Evolutionary conservation across 2,888 invertebrate species (phyloP), one percentile per base, ranked within the genome.

Genomic region (Trichogramma dendrolimi): DNA sequence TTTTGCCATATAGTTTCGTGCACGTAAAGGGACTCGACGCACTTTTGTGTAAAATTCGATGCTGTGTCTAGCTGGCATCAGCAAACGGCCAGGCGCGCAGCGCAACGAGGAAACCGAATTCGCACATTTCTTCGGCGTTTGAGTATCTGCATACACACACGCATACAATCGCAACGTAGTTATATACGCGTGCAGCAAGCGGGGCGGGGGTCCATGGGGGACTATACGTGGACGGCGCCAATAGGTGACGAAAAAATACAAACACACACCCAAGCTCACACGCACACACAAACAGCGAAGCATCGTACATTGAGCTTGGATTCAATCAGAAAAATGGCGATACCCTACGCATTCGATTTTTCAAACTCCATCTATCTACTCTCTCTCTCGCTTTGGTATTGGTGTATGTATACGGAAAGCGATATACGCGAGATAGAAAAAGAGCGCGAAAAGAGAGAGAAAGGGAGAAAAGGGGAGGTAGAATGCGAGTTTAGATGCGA

Each of bases 261-360:
- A 27, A 27, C 27, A 27, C 27, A 27, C 27, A 46, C 46, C 8
- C 46, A 3, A 2, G 46, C 46, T 46, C 58, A 60, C 55, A 50
- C 50, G n/a, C 42, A 48, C n/a, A 48, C 5, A 48, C n/a, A 1
- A 14, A n/a, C 6, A 48, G 48, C 73, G 73, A 74, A 75, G 75
- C 75, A 27, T 27, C 27, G 27, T 27, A 27, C 75, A 74, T 69
- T 71, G 72, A 75, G 75, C 75, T 75, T 73, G 74, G 75, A 77
- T 77, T 77, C 74, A 77, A 76, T 77, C 75, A 76, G 75, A 75
- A 67, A 27, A 77, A 76, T 76, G 75, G 75, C 74, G 73, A 75
- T 74, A 74, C 73, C 73, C 73, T 61, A 50, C 59, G 65, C 62
- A 67, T 69, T 70, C 66, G 67, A 70, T 69, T 71, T 70, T 70